Percentiles rank a stretch among this genome's conserved stretches.
Evolutionary conservation across 1,140 invertebrate genomes (phyloP).

Genomic region (Drosophila rhopaloa): DNA sequence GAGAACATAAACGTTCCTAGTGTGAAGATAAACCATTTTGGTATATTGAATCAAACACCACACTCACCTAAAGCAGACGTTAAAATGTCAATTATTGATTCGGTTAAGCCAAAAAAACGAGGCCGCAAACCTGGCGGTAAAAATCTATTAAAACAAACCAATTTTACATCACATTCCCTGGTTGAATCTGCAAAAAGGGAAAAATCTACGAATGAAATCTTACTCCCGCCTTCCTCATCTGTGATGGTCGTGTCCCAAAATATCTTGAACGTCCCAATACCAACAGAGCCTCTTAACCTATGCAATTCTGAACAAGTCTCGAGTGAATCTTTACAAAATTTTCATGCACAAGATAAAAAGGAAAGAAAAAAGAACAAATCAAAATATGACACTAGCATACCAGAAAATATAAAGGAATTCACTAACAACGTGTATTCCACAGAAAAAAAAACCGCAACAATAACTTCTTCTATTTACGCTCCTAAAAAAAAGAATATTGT

Average conservation of each 20-base stretch:
- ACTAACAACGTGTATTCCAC: background rate
- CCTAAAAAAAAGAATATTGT: slow-evolving; percentile 3
- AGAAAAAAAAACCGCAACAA: slow-evolving; percentile 5
- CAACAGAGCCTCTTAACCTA: slow-evolving; percentile 58
- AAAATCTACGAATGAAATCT: slow-evolving; percentile 12
- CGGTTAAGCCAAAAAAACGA: slow-evolving; percentile 64
- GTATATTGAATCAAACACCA: background rate
- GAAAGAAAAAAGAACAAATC: slow-evolving; percentile 53
- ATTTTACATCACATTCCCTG: slow-evolving; percentile 4
- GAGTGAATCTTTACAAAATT: slow-evolving; percentile 3
- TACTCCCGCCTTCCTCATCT: background rate
- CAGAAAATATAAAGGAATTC: background rate
- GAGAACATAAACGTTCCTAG: background rate
- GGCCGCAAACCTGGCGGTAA: slow-evolving; percentile 77
- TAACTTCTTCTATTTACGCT: slow-evolving; percentile 2
- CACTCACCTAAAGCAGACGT: background rate
- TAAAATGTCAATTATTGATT: slow-evolving; percentile 20
- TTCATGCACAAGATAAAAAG: slow-evolving; percentile 49
- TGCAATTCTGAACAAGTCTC: slow-evolving; percentile 13
- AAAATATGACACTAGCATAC: slow-evolving; percentile 22
- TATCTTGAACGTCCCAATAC: background rate
- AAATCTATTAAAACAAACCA: slow-evolving; percentile 34
- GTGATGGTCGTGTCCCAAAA: background rate
- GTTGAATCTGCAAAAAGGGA: slow-evolving; percentile 17
- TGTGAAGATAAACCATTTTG: background rate